Percentiles rank a stretch among this genome's conserved stretches.
These are phyloP conservation scores for Pseudocheirus occidentalis DNA, from an alignment of 2,797 vertebrate genomes.

Conservation along the genomic window DNA sequence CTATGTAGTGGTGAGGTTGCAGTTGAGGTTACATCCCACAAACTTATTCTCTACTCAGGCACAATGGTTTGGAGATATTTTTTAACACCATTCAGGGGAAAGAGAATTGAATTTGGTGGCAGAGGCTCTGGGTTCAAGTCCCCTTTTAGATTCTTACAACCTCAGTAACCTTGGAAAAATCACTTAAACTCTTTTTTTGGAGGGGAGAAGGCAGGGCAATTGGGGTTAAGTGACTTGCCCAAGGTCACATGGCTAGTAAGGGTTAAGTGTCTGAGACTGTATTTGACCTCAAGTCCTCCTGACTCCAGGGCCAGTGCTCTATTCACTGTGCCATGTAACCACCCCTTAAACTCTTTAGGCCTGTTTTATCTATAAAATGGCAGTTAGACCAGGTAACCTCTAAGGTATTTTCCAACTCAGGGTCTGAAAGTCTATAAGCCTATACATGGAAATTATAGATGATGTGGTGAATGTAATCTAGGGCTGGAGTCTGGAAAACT, in stretches of 20 bases:
- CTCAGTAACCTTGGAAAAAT: background rate
- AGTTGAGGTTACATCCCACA: background rate
- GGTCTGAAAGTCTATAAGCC: background rate
- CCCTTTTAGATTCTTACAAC: background rate
- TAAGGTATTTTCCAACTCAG: background rate
- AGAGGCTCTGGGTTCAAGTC: background rate
- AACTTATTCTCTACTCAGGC: background rate
- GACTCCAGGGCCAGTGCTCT: no score
- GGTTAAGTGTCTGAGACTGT: no score
- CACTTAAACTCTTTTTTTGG: background rate
- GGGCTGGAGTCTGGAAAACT: background rate
- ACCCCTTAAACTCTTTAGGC: background rate
- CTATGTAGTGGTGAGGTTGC: background rate
- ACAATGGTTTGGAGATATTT: background rate
- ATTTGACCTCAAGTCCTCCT: no score
- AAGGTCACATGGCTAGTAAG: no score
- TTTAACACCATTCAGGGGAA: background rate
- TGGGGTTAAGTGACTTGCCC: no score
- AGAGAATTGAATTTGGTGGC: background rate
- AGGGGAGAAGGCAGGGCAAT: no score
- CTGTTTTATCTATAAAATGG: background rate
- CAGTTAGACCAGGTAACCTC: background rate
- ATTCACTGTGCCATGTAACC: no score
- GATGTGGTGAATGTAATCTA: background rate
- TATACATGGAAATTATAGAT: background rate